These are phyloP conservation scores for Goniozus legneri DNA, from an alignment of 1,140 invertebrate species.

Conservation along the genomic window DNA sequence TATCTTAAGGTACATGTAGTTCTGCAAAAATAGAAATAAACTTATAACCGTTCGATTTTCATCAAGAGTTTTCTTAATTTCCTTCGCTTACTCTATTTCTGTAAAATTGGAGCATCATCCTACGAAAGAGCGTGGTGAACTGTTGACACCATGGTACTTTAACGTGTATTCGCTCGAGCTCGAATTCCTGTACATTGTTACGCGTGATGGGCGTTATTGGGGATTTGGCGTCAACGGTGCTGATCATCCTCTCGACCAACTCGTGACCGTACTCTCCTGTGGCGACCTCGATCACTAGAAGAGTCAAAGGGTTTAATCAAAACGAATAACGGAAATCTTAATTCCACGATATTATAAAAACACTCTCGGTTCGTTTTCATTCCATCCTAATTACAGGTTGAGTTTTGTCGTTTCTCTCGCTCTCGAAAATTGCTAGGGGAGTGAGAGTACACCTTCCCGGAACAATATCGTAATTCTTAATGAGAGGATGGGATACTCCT, in stretches of 20 bases:
- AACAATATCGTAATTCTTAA: too few relatives aligned
- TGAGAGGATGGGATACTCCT: too few relatives aligned
- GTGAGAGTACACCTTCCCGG: too few relatives aligned
- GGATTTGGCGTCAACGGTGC: constrained; percentile 60
- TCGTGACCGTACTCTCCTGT: constrained; percentile 69
- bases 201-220: constrained; percentile 52
- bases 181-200: constrained; percentile 31
- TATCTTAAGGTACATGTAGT: constrained; percentile 66
- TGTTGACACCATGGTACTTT: constrained; percentile 62
- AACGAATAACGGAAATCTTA: too few relatives aligned
- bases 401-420: too few relatives aligned
- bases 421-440: too few relatives aligned
- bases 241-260: constrained; percentile 62
- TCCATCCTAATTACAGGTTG: too few relatives aligned
- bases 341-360: too few relatives aligned
- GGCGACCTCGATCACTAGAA: constrained; percentile 73
- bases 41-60: background rate
- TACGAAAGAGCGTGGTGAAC: constrained; percentile 61
- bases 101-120: constrained; percentile 70
- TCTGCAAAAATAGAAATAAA: constrained; percentile 52
- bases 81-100: constrained; percentile 62
- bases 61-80: background rate
- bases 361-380: too few relatives aligned
- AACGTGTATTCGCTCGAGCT: constrained; percentile 37
- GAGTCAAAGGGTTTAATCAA: too few relatives aligned